These are phyloP conservation scores for Theristus sp. DNA, from an alignment of 2,888 invertebrate species.

Conservation along the genomic window DNA sequence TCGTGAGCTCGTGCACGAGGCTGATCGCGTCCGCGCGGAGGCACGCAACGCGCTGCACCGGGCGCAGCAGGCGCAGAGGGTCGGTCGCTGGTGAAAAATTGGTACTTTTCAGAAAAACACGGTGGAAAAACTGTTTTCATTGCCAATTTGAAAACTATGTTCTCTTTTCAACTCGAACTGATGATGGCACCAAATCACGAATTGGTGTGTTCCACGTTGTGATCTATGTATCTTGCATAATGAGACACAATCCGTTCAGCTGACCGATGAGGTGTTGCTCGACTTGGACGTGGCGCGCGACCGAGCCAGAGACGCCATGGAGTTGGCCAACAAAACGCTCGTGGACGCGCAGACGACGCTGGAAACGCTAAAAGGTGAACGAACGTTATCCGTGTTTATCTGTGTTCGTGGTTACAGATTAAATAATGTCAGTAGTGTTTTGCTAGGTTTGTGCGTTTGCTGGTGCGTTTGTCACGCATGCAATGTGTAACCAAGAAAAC, in stretches of 20 bases:
- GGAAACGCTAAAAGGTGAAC: constrained; percentile 51
- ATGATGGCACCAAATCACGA: too few relatives aligned
- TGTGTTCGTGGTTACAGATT: too few relatives aligned
- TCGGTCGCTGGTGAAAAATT: constrained; percentile 9
- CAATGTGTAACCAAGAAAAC: too few relatives aligned
- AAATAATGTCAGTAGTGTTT: neutral
- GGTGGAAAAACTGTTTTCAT: too few relatives aligned
- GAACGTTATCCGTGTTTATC: too few relatives aligned
- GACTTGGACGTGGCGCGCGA: constrained; percentile 49
- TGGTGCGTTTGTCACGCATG: neutral
- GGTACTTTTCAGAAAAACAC: too few relatives aligned
- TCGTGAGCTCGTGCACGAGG: constrained; percentile 30
- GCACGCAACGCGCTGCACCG: constrained; percentile 35
- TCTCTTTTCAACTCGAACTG: too few relatives aligned
- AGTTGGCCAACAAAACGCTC: constrained; percentile 59
- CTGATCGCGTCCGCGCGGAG: constrained; percentile 43
- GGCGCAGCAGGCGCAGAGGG: constrained; percentile 48
- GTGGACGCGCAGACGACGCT: constrained; percentile 60
- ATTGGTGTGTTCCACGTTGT: too few relatives aligned
- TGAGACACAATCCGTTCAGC: too few relatives aligned
- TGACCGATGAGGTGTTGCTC: constrained; percentile 56
- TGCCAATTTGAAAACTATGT: too few relatives aligned
- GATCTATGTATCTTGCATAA: too few relatives aligned
- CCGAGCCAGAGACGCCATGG: constrained; percentile 61
- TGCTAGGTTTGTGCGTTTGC: neutral